Base-by-base conservation (phyloP, 2,797 vertebrate genomes). In the Malurus leucopterus region DNA sequence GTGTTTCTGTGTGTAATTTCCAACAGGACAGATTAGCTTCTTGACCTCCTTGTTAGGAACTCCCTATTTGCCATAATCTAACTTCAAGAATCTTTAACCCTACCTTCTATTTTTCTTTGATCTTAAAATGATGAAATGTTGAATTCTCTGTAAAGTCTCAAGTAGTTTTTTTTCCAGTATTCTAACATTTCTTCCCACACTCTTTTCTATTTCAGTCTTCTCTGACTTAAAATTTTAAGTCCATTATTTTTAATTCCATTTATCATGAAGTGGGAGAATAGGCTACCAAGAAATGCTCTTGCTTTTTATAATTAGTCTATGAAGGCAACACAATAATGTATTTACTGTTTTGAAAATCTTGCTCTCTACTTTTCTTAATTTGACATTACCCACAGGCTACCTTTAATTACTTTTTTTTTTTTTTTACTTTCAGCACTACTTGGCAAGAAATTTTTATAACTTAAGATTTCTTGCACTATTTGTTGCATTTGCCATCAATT, bases 381-480 rank as follows among this genome's bases (percentile, higher is more conserved):
- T 70, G 6, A 17, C 58, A 55, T 43, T 67, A 69, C 34, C 12
- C 71, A 44, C 3, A 44, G 24, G 13, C 43, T 15, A 27, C 13
- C 3, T 46, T 57, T 91, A 85, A 85, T 59, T 50, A 8, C n/a
- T 21, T 22, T 54, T 69, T 40, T 41, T 54, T 36, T 36, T 30
- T 88, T 93, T 68, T 76, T n/a, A 74, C 93, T 97, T 96, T 63
- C 97, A 99, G 99, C 99, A 99, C 92, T 99, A 98, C 96, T 97
- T 99, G 95, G 99, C 99, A 90, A 98, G 99, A 96, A 99, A 99
- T 97, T 99, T 99, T 97, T 99, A 99, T 97, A 99, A 99, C 94
- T 98, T 99, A 91, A 98, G 99, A 73, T 99, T 99, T 94, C 97
- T 99, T 95, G 99, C 99, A 85, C 97, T 99, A 73, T 99, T 99